Conservation (phyloP, 2,113 vertebrate species). For the Typhlomys cinereus region DNA sequence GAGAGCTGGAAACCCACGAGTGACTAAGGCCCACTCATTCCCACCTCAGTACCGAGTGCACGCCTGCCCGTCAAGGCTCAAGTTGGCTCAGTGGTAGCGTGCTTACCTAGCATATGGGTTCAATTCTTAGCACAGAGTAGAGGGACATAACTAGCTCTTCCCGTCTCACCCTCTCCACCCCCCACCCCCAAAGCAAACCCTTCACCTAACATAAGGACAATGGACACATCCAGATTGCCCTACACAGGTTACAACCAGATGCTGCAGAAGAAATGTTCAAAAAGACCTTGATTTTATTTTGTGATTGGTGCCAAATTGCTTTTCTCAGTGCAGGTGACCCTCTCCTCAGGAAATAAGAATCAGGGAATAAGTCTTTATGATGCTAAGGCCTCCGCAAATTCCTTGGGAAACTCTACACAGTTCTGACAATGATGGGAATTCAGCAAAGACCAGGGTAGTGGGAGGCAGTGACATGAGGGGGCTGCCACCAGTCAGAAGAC, state of each 20-base stretch:
- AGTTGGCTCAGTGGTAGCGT: neutral
- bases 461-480: constrained; percentile 38
- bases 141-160: neutral
- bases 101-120: neutral
- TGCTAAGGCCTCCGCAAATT: neutral
- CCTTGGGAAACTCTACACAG: neutral
- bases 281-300: constrained; percentile 71
- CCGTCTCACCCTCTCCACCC: neutral
- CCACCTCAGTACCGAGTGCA: neutral
- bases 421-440: constrained; percentile 14
- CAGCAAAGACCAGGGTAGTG: neutral
- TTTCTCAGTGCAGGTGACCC: constrained; percentile 66
- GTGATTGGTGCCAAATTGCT: constrained; percentile 68
- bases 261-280: neutral
- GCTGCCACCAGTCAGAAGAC: constrained; percentile 14
- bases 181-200: neutral
- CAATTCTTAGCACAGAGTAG: neutral
- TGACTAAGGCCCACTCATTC: neutral
- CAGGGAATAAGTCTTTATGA: neutral
- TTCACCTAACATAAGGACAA: neutral
- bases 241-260: neutral
- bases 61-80: neutral
- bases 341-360: constrained; percentile 29
- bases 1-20: neutral
- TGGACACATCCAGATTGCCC: neutral